Conservation (phyloP, 2,113 vertebrate genomes). For the Micronycteris hirsuta region DNA sequence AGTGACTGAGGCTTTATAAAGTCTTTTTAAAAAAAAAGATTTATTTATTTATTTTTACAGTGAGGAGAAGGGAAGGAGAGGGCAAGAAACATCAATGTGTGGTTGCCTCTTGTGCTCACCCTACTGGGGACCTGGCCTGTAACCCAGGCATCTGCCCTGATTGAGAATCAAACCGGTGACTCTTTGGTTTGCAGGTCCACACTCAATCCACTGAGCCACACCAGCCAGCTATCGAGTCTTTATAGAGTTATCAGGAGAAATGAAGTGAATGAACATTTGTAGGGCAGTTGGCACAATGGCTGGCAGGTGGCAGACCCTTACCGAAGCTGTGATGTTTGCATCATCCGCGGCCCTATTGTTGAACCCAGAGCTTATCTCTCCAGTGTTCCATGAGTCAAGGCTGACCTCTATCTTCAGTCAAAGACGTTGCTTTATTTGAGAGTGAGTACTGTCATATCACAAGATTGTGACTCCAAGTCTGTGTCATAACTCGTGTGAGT, state of each 20-base stretch:
- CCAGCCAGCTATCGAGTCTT: too few species aligned
- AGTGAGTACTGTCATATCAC: neutral
- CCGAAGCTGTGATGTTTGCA: neutral
- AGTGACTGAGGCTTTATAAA: neutral
- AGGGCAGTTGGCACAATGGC: neutral
- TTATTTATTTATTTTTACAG: too few species aligned
- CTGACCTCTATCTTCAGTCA: neutral
- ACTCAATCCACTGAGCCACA: too few species aligned
- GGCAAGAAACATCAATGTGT: too few species aligned
- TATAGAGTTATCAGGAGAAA: neutral
- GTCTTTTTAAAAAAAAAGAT: too few species aligned
- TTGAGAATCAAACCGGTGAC: too few species aligned
- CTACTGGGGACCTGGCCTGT: too few species aligned
- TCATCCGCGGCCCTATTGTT: accelerated
- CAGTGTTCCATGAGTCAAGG: neutral
- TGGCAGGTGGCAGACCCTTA: neutral
- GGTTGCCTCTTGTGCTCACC: too few species aligned
- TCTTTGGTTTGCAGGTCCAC: too few species aligned
- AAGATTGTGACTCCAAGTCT: neutral
- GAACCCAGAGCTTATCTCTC: neutral
- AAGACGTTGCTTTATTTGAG: neutral
- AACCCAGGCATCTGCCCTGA: too few species aligned
- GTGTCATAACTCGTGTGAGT: neutral
- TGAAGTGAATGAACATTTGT: neutral
- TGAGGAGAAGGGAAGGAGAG: too few species aligned